These are phyloP conservation scores for Drosophila falleni DNA, from an alignment of 2,888 invertebrate genomes.

Conservation along the genomic window DNA sequence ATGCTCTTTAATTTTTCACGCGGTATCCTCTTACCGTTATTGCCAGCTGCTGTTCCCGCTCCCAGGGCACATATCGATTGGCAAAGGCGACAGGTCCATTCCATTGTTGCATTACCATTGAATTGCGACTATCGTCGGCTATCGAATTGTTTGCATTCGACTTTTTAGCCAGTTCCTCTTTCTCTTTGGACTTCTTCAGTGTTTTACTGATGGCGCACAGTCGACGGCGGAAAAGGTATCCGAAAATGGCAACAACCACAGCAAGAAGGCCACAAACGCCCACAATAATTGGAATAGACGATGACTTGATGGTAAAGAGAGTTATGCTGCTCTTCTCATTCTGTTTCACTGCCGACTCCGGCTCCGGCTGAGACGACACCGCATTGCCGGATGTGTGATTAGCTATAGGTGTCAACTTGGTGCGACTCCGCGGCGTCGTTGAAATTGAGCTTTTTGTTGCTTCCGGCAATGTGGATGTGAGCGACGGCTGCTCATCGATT, in stretches of 20 bases:
- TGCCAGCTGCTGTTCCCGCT: slow-evolving; percentile 86
- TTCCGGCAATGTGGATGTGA: slow-evolving; percentile 17
- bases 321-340: slow-evolving; percentile 30
- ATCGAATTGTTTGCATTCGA: slow-evolving; percentile 83
- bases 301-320: slow-evolving; percentile 86
- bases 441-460: slow-evolving; percentile 21
- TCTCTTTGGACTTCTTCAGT: slow-evolving; percentile 86
- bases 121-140: slow-evolving; percentile 84
- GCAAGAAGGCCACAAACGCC: slow-evolving; percentile 90
- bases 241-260: slow-evolving; percentile 88
- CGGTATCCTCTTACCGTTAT: slow-evolving; percentile 60
- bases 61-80: slow-evolving; percentile 94
- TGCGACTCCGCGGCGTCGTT: slow-evolving; percentile 69
- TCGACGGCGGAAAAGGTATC: slow-evolving; percentile 89
- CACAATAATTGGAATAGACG: slow-evolving; percentile 89
- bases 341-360: slow-evolving; percentile 4
- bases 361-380: slow-evolving; percentile 17
- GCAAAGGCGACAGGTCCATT: slow-evolving; percentile 91
- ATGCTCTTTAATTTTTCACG: background rate
- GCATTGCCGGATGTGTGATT: slow-evolving; percentile 43
- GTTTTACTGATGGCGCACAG: slow-evolving; percentile 89
- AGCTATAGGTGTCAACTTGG: slow-evolving; percentile 79
- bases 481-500: slow-evolving; percentile 29
- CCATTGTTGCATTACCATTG: slow-evolving; percentile 91
- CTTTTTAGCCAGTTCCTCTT: slow-evolving; percentile 91